phyloP scores from a whole-genome alignment of 2,797 vertebrate genomes.

The Knipowitschia caucasica region DNA sequence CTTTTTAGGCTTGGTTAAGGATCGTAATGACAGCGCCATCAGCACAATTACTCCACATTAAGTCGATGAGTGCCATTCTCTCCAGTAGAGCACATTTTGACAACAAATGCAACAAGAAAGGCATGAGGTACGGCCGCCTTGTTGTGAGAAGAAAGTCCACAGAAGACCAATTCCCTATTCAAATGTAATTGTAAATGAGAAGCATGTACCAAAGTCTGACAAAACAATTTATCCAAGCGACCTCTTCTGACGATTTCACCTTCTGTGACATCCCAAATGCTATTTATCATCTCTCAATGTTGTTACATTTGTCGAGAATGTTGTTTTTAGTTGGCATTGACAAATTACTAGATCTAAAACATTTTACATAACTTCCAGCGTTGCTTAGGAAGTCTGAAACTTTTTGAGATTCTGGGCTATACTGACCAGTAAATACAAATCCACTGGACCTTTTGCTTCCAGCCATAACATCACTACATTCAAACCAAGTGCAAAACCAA shows the following conservation, averaged over 20 bases:
- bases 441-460: too few relatives aligned
- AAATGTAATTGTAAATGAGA: conserved; percentile 11
- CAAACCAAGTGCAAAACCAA: too few relatives aligned
- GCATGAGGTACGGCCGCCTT: conserved; percentile 1
- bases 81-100: conserved; percentile 8
- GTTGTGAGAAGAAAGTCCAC: conserved; percentile 4
- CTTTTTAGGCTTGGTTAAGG: conserved; percentile 6
- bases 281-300: conserved; percentile 11
- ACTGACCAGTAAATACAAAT: too few relatives aligned
- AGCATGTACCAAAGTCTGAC: conserved; percentile 1
- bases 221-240: conserved; percentile 3
- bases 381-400: too few relatives aligned
- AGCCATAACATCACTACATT: too few relatives aligned
- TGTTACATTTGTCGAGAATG: not conserved
- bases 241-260: not conserved
- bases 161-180: conserved; percentile 13
- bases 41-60: conserved; percentile 3
- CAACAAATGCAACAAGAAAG: conserved; percentile 12
- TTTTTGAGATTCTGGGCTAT: too few relatives aligned
- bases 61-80: conserved; percentile 1
- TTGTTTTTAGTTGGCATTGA: not conserved
- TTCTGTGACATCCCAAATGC: not conserved
- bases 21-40: conserved; percentile 9
- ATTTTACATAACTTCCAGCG: too few relatives aligned
- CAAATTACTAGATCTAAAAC: too few relatives aligned